A percentile compares a stretch with the other conserved stretches of the same genome.
Evolutionary conservation across 2,888 invertebrate species (phyloP).

Genomic region (Drosophila greeni): DNA sequence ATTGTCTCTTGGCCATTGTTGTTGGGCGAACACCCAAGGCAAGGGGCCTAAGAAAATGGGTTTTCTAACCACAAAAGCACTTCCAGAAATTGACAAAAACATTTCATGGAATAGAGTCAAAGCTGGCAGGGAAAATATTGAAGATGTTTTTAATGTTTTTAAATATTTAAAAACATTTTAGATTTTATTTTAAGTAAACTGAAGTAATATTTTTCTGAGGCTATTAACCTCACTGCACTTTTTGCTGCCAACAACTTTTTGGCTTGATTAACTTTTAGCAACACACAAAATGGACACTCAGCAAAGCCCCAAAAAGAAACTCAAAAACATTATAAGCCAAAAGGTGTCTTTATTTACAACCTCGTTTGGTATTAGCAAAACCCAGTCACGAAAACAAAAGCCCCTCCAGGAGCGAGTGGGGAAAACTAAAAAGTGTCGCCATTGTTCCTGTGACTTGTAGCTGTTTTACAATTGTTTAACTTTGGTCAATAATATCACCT

Average conservation of each 20-base stretch:
- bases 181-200: no score
- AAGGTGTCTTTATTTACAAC: slow-evolving; percentile 30
- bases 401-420: slow-evolving; percentile 25
- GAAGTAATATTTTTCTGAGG: background rate
- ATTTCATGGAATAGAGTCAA: background rate
- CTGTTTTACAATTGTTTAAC: slow-evolving; percentile 67
- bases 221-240: background rate
- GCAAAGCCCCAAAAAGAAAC: slow-evolving; percentile 1
- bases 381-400: slow-evolving; percentile 5
- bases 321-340: slow-evolving; percentile 24
- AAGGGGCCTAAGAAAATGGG: background rate
- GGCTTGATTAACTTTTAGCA: slow-evolving; percentile 27
- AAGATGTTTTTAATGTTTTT: background rate
- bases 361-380: slow-evolving; percentile 11
- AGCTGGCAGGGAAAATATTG: background rate
- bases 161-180: background rate
- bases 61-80: background rate
- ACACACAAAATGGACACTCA: background rate
- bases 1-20: slow-evolving; percentile 8
- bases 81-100: background rate
- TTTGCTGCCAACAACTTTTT: background rate
- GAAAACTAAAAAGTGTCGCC: slow-evolving; percentile 64
- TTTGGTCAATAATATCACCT: slow-evolving; percentile 69
- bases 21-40: background rate
- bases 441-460: slow-evolving; percentile 57